These are phyloP conservation scores for Peromyscus attwateri DNA, from an alignment of 2,797 vertebrate genomes.

Conservation along the genomic window DNA sequence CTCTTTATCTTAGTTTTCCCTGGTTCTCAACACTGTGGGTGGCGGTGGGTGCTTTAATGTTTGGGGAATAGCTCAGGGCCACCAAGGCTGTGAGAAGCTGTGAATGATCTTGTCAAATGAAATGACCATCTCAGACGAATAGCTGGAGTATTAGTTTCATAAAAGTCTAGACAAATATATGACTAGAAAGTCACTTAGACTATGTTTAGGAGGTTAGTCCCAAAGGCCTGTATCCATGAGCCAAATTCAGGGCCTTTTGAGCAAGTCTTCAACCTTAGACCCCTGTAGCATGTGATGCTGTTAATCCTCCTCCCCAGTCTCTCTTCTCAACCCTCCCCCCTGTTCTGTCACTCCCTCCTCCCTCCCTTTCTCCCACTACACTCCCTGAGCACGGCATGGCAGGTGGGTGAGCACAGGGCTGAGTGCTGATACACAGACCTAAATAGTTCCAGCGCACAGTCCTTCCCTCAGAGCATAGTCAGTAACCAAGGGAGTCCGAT, in stretches of 20 bases:
- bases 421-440: background rate
- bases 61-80: background rate
- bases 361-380: background rate
- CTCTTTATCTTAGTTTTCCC: background rate
- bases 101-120: background rate
- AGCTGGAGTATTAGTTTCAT: background rate
- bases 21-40: background rate
- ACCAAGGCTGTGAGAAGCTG: background rate
- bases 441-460: background rate
- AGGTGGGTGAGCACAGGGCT: background rate
- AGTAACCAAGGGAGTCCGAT: background rate
- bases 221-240: background rate
- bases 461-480: background rate
- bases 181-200: background rate
- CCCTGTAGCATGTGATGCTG: background rate
- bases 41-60: background rate
- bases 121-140: background rate
- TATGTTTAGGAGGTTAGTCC: background rate
- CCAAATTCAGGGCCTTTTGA: background rate
- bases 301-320: background rate
- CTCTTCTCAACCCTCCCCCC: background rate
- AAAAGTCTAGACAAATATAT: constrained; percentile 7
- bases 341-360: no score
- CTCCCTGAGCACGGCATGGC: rapidly evolving
- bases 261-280: background rate